Evolutionary conservation across 2,113 vertebrate species (phyloP), one percentile per base, ranked within the genome.

Genomic region (Erinaceus europaeus): DNA sequence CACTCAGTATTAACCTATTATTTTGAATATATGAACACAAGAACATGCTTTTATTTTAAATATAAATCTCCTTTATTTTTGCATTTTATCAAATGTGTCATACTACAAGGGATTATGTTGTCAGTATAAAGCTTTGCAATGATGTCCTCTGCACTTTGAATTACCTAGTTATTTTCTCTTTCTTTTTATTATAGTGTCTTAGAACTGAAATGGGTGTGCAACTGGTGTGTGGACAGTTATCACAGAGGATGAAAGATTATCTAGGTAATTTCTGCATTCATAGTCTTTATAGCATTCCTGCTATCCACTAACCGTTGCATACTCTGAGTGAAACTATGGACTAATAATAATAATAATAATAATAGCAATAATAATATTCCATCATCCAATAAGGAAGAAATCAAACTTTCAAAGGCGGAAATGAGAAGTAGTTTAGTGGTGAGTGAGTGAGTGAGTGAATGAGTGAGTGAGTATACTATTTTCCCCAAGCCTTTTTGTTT

Each of bases 61-160:
- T n/a, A n/a, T n/a, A 36, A 25, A 52, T 72, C 91, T 57, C 9
- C 65, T 88, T 89, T 44, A 29, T 50, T 89, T 93, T 53, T 67
- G 38, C 7, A 4, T 65, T 44, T 77, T 72, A 55, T 23, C 59
- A 53, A 53, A 21, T 25, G 25, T 48, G 44, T 44, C 34, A 55
- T 7, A 34, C 8, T 55, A 20, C 5, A 25, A 69, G 14, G 20
- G n/a, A 84, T n/a, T n/a, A 65, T 42, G 23, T 42, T 27, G 9
- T 52, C 20, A 9, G 42, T 32, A 67, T n/a, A 62, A 57, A 17
- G 32, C 17, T 68, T 64, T 61, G 61, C 42, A 36, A 78, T 32
- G 17, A 32, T 2, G 1, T 25, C 55, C 32, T 44, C 17, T 77
- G 10, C 42, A 20, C 80, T 86, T 90, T 76, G 21, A 65, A 57